A percentile compares a stretch with the other conserved stretches of the same genome.
Evolutionary conservation across 2,888 invertebrate genomes (phyloP).

Genomic region (Anaspis maculata): DNA sequence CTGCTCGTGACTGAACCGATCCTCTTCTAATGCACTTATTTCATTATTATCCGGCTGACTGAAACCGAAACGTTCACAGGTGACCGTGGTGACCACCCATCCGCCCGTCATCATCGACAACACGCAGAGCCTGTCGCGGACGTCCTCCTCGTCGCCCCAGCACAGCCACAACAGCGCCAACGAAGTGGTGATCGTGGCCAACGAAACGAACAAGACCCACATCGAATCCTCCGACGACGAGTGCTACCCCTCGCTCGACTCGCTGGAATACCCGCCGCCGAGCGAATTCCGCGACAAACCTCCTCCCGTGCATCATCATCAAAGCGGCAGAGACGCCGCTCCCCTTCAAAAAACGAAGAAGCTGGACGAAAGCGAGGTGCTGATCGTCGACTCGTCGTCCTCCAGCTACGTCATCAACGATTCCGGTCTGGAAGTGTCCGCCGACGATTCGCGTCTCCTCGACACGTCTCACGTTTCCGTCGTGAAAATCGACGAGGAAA

Average conservation of each 20-base stretch:
- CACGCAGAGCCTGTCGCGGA: constrained; percentile 43
- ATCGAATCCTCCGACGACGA: constrained; percentile 66
- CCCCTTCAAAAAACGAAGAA: no score
- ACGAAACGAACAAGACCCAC: constrained; percentile 64
- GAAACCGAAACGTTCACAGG: no score
- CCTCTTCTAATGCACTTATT: not conserved
- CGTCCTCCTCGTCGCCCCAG: constrained; percentile 36
- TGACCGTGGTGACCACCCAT: constrained; percentile 78
- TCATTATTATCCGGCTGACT: no score
- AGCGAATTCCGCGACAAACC: constrained; percentile 41
- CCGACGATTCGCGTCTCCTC: constrained; percentile 36
- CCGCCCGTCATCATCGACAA: constrained; percentile 69
- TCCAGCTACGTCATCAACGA: constrained; percentile 58
- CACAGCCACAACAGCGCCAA: constrained; percentile 48
- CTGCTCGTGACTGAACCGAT: not conserved
- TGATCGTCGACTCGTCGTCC: constrained; percentile 66
- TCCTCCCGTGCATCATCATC: no score
- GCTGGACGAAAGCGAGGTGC: constrained; percentile 78
- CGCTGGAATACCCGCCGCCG: constrained; percentile 54
- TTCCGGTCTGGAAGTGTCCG: constrained; percentile 52
- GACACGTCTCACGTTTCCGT: constrained; percentile 90
- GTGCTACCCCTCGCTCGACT: constrained; percentile 66
- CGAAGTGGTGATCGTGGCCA: constrained; percentile 73
- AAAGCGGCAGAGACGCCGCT: no score
- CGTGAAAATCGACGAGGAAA: constrained; percentile 77